Evolutionary conservation across 2,797 vertebrate species (phyloP), one percentile per base, ranked within the genome.

Genomic region (Silurus lanzhouensis): DNA sequence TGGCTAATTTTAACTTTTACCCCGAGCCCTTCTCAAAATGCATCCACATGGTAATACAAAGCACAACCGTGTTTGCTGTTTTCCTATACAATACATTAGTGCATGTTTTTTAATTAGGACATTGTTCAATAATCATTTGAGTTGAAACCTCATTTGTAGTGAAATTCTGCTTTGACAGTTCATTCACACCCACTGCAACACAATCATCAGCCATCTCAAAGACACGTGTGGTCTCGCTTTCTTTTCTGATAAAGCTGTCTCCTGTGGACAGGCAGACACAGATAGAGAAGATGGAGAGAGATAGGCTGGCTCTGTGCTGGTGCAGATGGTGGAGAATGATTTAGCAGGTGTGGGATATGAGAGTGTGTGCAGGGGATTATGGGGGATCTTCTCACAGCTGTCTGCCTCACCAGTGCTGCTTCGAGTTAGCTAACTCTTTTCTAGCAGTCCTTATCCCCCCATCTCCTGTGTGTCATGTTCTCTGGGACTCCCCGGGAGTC

Each of bases 291-390:
- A 83, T 83, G 74, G 58, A 70, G 55, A 84, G 71, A 48, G 83
- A 86, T 79, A 83, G 75, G 46, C 77, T 77, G 46, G 75, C 58
- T 57, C 64, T 57, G 71, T 74, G 57, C 48, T 25, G 72, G 82
- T 83, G 57, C 68, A 31, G 83, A 70, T 86, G 81, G 71, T 61
- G n/a, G 57, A 17, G 81, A 85, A 85, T 83, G 85, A 70, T 84
- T 87, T 83, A 85, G 64, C 83, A 86, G 60, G 83, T 86, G 70
- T 84, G 46, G 82, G 88, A 89, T 87, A 81, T 85, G 76, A 31
- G 55, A 68, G 80, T 82, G 67, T 22, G 75, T 78, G 66, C 84
- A 76, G 84, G 82, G 86, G 86, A 89, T 85, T 86, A 83, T 79
- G 31, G 72, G 57, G 64, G 81, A 84, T 86, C 76, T 82, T 20